Conservation (phyloP, 2,113 vertebrate species). For the Lepus timidus region DNA sequence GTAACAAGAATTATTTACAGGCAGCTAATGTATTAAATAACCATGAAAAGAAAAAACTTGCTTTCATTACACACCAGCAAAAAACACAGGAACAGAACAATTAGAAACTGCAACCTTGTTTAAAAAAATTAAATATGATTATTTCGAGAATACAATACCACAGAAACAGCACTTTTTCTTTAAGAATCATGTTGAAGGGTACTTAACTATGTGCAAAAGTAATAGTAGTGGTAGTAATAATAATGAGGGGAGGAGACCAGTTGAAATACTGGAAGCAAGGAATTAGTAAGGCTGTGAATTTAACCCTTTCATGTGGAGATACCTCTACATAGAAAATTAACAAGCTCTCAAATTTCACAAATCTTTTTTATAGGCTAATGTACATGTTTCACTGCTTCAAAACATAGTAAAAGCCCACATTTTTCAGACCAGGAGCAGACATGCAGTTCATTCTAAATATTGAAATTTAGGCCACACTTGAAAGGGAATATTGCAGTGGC, state of each 20-base stretch:
- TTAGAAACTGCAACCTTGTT: constrained; percentile 85
- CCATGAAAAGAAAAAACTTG: constrained; percentile 85
- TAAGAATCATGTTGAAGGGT: constrained; percentile 86
- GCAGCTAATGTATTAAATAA: constrained; percentile 90
- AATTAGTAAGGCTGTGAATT: constrained; percentile 80
- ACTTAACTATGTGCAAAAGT: constrained; percentile 88
- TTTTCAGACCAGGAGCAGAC: constrained; percentile 81
- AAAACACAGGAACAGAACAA: constrained; percentile 88
- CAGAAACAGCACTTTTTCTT: constrained; percentile 89
- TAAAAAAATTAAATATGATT: constrained; percentile 88
- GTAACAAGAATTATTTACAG: constrained; percentile 91
- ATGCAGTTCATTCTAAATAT: constrained; percentile 71
- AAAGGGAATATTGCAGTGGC: constrained; percentile 70
- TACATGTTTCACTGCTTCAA: constrained; percentile 81
- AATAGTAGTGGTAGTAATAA: constrained; percentile 72
- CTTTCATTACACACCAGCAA: constrained; percentile 89
- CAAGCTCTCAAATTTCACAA: constrained; percentile 84
- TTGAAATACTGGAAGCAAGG: constrained; percentile 81
- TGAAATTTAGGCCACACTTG: constrained; percentile 71
- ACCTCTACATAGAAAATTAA: constrained; percentile 76
- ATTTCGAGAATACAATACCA: constrained; percentile 89
- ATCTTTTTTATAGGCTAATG: constrained; percentile 79
- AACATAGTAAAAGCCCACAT: constrained; percentile 70
- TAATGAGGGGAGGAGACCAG: constrained; percentile 70
- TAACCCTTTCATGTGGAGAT: constrained; percentile 82